Percentiles rank a stretch among this genome's conserved stretches.
Evolutionary conservation across 2,888 invertebrate species (phyloP).

Genomic region (Chaetoderma sp.): DNA sequence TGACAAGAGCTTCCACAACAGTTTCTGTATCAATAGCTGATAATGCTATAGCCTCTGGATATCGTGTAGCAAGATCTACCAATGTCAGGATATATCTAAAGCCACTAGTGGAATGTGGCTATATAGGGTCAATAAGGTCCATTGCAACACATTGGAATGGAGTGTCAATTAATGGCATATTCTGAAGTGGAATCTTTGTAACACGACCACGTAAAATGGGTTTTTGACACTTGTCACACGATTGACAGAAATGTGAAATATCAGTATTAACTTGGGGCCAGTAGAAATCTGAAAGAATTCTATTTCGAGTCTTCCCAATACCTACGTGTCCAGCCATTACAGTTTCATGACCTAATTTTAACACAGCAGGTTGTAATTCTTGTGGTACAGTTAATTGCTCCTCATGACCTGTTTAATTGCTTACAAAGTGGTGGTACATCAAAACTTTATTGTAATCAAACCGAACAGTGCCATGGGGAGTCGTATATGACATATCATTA

Average conservation of each 20-base stretch:
- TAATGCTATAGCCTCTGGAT: conserved; percentile 30
- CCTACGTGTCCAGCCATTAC: conserved; percentile 33
- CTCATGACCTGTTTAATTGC: no score
- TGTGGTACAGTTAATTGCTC: no score
- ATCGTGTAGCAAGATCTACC: conserved; percentile 36
- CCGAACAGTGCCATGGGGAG: no score
- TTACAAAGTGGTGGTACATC: no score
- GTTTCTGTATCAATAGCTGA: conserved; percentile 25
- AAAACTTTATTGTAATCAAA: no score
- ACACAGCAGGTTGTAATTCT: no score
- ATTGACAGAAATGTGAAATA: conserved; percentile 29
- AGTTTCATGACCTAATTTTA: no score
- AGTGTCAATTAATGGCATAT: conserved; percentile 34
- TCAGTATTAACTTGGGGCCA: conserved; percentile 37
- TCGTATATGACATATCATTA: no score
- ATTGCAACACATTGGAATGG: conserved; percentile 39
- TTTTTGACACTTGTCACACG: conserved; percentile 38
- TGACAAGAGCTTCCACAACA: conserved; percentile 38
- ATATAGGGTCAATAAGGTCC: conserved; percentile 42
- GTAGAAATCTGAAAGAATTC: conserved; percentile 23
- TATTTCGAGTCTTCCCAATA: conserved; percentile 11
- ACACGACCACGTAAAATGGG: conserved; percentile 29
- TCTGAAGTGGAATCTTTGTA: conserved; percentile 24
- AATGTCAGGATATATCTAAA: conserved; percentile 34
- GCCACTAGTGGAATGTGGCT: conserved; percentile 24